These are phyloP conservation scores for Rhineura floridana DNA, from an alignment of 2,113 vertebrate genomes.

Conservation along the genomic window DNA sequence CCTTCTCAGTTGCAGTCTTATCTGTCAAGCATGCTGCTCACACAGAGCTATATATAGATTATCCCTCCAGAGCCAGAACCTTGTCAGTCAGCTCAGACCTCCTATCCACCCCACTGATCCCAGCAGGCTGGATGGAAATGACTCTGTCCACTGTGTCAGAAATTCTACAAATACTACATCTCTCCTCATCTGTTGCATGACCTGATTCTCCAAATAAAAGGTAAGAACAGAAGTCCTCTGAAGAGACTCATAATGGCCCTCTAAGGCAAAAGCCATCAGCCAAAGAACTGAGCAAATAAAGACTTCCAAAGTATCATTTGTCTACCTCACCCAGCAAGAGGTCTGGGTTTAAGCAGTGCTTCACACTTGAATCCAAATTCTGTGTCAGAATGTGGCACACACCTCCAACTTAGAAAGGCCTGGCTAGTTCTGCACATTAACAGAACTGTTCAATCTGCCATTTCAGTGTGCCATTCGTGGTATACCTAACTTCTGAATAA, in stretches of 20 bases:
- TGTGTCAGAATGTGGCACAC: not conserved
- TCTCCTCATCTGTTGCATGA: fast-evolving
- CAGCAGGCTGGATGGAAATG: slow-evolving; percentile 29
- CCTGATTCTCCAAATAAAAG: not conserved
- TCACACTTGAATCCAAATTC: not conserved
- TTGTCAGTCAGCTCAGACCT: not conserved
- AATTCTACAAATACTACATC: slow-evolving; percentile 32
- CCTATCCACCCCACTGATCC: slow-evolving; percentile 47
- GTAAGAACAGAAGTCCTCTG: slow-evolving; percentile 6
- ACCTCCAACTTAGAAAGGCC: not conserved
- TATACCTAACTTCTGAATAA: too few relatives aligned
- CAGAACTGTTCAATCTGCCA: not conserved
- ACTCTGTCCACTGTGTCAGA: slow-evolving; percentile 27
- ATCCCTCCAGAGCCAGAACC: slow-evolving; percentile 36
- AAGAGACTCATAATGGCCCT: not conserved
- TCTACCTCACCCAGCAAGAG: not conserved
- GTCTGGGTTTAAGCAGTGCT: not conserved
- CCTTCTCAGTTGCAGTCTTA: slow-evolving; percentile 30
- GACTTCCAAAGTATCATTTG: not conserved
- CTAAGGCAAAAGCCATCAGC: not conserved
- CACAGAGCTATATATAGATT: slow-evolving; percentile 4
- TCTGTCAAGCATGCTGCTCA: slow-evolving; percentile 27
- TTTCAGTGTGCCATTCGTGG: not conserved
- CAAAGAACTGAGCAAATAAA: not conserved
- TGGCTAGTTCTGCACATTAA: not conserved